Percentiles rank a stretch among this genome's conserved stretches.
Conservation (phyloP, 1,140 invertebrate species). For the Cotesia chilonis region DNA sequence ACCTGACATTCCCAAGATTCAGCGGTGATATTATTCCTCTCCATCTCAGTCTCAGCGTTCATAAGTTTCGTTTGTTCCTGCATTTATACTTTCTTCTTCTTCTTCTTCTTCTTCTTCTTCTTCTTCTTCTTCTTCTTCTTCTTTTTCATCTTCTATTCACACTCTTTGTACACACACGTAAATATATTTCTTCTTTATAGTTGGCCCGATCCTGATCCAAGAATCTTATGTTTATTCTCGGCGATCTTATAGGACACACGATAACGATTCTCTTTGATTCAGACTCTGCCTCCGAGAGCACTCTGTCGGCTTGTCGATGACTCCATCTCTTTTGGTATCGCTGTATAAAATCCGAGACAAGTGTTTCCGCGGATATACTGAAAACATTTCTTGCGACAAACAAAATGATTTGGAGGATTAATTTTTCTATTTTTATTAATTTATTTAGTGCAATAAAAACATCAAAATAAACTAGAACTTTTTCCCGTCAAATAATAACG, state of each 20-base stretch:
- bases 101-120: not conserved
- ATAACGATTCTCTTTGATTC: not conserved
- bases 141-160: not conserved
- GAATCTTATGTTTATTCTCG: too few relatives aligned
- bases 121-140: not conserved
- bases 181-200: too few relatives aligned
- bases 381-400: conserved; percentile 17
- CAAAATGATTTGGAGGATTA: too few relatives aligned
- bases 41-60: not conserved
- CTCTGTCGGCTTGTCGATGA: conserved; percentile 22
- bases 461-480: too few relatives aligned
- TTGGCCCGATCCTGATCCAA: too few relatives aligned
- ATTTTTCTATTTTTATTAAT: too few relatives aligned
- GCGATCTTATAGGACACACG: conserved; percentile 8
- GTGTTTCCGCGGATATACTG: conserved; percentile 18
- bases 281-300: not conserved
- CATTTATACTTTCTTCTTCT: too few relatives aligned
- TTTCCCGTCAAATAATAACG: too few relatives aligned
- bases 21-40: conserved; percentile 45
- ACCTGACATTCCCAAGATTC: conserved; percentile 49
- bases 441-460: too few relatives aligned
- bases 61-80: too few relatives aligned
- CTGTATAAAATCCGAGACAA: conserved; percentile 21
- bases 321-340: conserved; percentile 27
- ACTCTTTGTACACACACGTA: not conserved